Base-by-base conservation (phyloP, 2,888 invertebrate genomes). In the Tromatobia lineatoria region DNA sequence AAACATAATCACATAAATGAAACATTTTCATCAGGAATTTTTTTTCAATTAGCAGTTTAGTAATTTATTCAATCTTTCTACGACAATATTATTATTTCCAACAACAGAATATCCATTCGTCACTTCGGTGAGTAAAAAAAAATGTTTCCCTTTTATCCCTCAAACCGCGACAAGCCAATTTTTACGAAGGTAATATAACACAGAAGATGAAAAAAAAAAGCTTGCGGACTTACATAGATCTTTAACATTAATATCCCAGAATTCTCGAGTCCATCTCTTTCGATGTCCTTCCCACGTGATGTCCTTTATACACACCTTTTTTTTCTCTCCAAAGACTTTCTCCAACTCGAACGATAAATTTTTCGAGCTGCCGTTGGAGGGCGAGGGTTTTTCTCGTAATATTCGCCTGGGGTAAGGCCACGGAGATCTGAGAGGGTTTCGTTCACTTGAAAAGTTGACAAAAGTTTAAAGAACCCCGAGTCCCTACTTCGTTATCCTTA, bases 271-370 rank as follows among this genome's bases (percentile, higher is more conserved):
- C 25, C 67, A 47, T 69, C 61, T 70, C 66, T 64, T 45, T n/a
- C 15, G 54, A 11, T 25, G 64, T 71, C 78, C 38, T 61, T 71
- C 61, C 38, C 70, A 23, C 50, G n/a, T 57, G 45, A 54, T 45
- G 50, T 13, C 10, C 23, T 47, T 45, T n/a, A 29, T 18, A n/a
- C 29, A 29, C 18, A 15, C 18, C 29, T 70, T 20, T 23, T 15
- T 59, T 47, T 50, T 20, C 23, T 50, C 13, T 29, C 13, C 13
- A 38, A 57, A 45, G 78, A 61, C 66, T 79, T 80, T 82, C 74
- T 50, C 80, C 20, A 80, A 83, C 83, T 83, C 61, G 61, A 69
- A 74, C 81, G 79, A 78, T 81, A 86, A 86, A 86, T 83, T 81
- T 83, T 73, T 76, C 59, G 34, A 29, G 57, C 20, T 54, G 42